A percentile compares a stretch with the other conserved stretches of the same genome.
Evolutionary conservation across 2,888 invertebrate genomes (phyloP).

Genomic region (Troides helena): DNA sequence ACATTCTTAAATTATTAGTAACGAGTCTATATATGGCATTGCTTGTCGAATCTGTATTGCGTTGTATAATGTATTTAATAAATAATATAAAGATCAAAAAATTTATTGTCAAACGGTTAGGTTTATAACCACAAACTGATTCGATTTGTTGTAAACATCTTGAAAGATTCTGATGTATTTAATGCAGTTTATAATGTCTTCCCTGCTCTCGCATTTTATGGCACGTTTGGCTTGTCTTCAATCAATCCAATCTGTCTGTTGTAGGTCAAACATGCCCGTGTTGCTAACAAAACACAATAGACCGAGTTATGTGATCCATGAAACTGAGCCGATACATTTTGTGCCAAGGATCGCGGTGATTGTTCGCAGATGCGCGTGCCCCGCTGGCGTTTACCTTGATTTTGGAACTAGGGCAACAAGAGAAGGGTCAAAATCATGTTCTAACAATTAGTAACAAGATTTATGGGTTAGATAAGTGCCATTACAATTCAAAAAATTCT

Average conservation of each 20-base stretch:
- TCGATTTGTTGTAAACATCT: neutral
- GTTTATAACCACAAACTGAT: neutral
- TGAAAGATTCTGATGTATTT: neutral
- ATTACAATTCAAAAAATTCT: neutral
- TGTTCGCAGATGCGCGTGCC: slow-evolving; percentile 53
- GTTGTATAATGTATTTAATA: too few species aligned
- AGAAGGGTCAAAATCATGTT: slow-evolving; percentile 21
- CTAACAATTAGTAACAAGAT: neutral
- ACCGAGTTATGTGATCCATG: slow-evolving; percentile 62
- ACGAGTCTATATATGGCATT: neutral
- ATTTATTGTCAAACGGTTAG: neutral
- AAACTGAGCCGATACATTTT: slow-evolving; percentile 51
- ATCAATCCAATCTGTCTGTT: slow-evolving; percentile 38
- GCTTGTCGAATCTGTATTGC: neutral
- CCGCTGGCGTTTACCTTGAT: slow-evolving; percentile 63
- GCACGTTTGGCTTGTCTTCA: slow-evolving; percentile 12
- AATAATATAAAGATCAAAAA: neutral
- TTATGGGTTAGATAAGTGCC: neutral
- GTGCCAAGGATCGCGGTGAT: slow-evolving; percentile 71
- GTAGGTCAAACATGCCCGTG: slow-evolving; percentile 53
- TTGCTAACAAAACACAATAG: slow-evolving; percentile 63
- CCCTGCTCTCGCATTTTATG: neutral
- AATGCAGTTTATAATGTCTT: too few species aligned
- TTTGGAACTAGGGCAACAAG: slow-evolving; percentile 55
- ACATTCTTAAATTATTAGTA: neutral